Evolutionary conservation across 1,140 invertebrate genomes (phyloP).

Genomic region (Drosophila pectinifera): DNA sequence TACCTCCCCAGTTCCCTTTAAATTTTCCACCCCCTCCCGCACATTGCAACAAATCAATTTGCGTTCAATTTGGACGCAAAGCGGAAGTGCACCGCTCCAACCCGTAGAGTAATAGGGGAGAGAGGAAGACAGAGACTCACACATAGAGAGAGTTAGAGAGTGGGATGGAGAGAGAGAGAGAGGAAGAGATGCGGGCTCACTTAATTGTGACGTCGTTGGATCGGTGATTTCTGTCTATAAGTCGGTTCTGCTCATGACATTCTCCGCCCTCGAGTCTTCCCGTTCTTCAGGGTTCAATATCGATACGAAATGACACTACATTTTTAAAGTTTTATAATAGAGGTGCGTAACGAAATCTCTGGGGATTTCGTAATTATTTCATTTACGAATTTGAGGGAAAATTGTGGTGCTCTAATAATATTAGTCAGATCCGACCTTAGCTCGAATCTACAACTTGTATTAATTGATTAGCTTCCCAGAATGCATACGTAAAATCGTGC

Average conservation of each 20-base stretch:
- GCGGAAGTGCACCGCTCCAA: slow-evolving; percentile 42
- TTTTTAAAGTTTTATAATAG: slow-evolving; percentile 10
- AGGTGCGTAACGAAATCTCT: slow-evolving; percentile 19
- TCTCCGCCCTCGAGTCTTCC: neutral
- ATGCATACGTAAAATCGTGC: no score
- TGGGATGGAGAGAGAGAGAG: neutral
- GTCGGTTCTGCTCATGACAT: slow-evolving; percentile 1
- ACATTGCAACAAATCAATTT: slow-evolving; percentile 58
- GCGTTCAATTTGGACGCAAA: slow-evolving; percentile 55
- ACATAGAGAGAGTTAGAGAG: neutral
- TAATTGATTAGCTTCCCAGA: no score
- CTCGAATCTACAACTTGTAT: neutral
- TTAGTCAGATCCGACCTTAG: no score
- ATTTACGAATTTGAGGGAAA: slow-evolving; percentile 17
- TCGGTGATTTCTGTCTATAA: slow-evolving; percentile 34
- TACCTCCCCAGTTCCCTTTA: neutral
- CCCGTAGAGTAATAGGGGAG: neutral
- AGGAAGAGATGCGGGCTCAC: slow-evolving; percentile 36
- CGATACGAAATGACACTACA: slow-evolving; percentile 3
- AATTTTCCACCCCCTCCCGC: neutral
- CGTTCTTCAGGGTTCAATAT: slow-evolving; percentile 2
- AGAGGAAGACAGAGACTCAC: neutral
- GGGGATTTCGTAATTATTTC: slow-evolving; percentile 31
- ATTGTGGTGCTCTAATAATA: no score
- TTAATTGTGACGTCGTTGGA: slow-evolving; percentile 63